Evolutionary conservation across 2,888 invertebrate genomes (phyloP).

Genomic region (Melieria omissa): DNA sequence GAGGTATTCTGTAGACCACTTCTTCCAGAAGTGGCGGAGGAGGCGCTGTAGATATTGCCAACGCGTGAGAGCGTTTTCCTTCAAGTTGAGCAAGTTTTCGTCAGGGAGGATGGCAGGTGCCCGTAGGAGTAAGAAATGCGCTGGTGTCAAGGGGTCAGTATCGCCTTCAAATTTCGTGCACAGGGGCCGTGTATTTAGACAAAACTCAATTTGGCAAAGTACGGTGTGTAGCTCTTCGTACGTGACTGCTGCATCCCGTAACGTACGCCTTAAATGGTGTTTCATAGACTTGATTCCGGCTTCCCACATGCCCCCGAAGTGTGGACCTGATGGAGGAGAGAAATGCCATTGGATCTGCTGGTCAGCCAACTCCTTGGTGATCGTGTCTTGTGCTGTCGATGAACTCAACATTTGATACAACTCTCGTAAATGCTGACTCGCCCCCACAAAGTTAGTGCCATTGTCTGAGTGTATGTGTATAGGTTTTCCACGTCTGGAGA

Average conservation of each 20-base stretch:
- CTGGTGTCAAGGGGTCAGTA: no score
- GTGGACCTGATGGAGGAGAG: neutral
- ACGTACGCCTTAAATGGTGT: neutral
- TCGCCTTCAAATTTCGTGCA: no score
- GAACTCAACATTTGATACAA: constrained; percentile 23
- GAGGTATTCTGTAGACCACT: no score
- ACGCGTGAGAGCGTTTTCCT: no score
- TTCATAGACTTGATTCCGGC: neutral
- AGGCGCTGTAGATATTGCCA: no score
- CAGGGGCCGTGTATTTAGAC: no score
- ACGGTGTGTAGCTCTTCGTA: no score
- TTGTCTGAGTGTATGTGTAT: constrained; percentile 38
- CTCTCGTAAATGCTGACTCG: constrained; percentile 34
- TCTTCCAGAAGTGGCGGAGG: no score
- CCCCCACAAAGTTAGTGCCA: constrained; percentile 43
- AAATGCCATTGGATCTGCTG: constrained; percentile 41
- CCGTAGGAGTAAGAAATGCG: no score
- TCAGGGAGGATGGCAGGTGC: no score
- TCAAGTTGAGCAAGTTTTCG: no score
- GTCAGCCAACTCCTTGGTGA: constrained; percentile 25
- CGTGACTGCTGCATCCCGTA: neutral
- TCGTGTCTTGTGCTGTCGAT: constrained; percentile 15
- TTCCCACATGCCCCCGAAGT: neutral
- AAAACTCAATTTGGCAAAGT: no score
- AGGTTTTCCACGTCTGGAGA: constrained; percentile 34